phyloP scores from a whole-genome alignment of 2,888 invertebrate species.

The Sepioteuthis lessoniana region DNA sequence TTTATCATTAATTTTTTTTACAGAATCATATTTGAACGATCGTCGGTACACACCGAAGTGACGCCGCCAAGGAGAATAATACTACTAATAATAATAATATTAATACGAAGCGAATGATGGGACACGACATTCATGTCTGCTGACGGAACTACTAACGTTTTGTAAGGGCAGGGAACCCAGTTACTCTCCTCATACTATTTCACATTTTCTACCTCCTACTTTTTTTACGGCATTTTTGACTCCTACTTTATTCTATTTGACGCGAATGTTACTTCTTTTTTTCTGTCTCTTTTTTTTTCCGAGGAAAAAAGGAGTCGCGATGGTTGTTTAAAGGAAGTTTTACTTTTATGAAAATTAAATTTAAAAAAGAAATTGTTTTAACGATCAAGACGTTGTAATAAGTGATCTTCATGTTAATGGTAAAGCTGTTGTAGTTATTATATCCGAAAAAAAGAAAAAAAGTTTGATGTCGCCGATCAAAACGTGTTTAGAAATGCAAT shows the following conservation, averaged over 20 bases:
- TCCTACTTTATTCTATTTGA: not conserved
- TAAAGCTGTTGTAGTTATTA: too few species aligned
- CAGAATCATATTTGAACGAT: conserved; percentile 21
- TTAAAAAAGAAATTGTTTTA: too few species aligned
- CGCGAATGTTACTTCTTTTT: not conserved
- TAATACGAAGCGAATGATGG: not conserved
- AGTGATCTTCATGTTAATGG: too few species aligned
- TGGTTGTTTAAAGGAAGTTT: too few species aligned
- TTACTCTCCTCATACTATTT: too few species aligned
- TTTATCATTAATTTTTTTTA: not conserved
- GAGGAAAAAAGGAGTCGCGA: too few species aligned
- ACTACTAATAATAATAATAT: not conserved
- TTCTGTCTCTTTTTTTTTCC: too few species aligned
- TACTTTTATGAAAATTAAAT: too few species aligned
- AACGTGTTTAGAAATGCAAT: too few species aligned
- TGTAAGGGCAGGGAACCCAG: not conserved
- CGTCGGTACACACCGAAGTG: not conserved
- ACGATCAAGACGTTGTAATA: too few species aligned
- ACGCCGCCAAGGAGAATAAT: not conserved
- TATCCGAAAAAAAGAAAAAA: too few species aligned
- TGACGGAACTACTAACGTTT: not conserved
- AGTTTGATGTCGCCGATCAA: too few species aligned
- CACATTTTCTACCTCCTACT: not conserved
- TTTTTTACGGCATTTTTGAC: not conserved
- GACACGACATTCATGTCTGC: conserved; percentile 4